Conservation (phyloP, 2,797 vertebrate genomes). For the Allobates femoralis region DNA sequence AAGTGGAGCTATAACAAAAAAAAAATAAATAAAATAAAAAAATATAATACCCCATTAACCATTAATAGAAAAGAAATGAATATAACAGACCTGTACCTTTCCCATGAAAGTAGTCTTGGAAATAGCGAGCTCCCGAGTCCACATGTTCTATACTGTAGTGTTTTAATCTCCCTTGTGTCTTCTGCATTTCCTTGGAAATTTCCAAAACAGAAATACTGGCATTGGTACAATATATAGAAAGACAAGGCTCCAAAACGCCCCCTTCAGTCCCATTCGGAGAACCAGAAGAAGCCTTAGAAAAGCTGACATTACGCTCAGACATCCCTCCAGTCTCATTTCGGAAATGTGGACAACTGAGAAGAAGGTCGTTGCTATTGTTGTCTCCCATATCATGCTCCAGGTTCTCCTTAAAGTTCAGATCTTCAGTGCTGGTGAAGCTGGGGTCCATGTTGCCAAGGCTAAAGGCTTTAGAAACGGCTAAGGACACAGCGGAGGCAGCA, state of each 20-base stretch:
- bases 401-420: constrained; percentile 81
- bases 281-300: constrained; percentile 79
- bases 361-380: constrained; percentile 78
- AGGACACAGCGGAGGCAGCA: constrained; percentile 78
- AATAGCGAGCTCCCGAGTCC: constrained; percentile 89
- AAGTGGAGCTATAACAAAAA: neutral
- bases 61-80: neutral
- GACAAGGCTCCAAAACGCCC: constrained; percentile 66
- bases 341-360: constrained; percentile 94
- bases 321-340: constrained; percentile 89
- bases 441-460: constrained; percentile 74
- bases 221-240: constrained; percentile 81
- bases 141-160: constrained; percentile 90
- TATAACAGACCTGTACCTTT: constrained; percentile 79
- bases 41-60: too few species aligned
- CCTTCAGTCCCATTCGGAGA: constrained; percentile 62
- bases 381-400: constrained; percentile 74
- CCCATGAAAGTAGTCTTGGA: constrained; percentile 87
- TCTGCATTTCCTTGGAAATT: constrained; percentile 81
- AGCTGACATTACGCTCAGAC: constrained; percentile 87
- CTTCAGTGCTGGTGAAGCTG: constrained; percentile 84
- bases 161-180: constrained; percentile 77
- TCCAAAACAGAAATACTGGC: constrained; percentile 89
- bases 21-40: too few species aligned
- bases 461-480: constrained; percentile 74